Evolutionary conservation across 2,797 vertebrate species (phyloP).

Genomic region (Molossus molossus): DNA sequence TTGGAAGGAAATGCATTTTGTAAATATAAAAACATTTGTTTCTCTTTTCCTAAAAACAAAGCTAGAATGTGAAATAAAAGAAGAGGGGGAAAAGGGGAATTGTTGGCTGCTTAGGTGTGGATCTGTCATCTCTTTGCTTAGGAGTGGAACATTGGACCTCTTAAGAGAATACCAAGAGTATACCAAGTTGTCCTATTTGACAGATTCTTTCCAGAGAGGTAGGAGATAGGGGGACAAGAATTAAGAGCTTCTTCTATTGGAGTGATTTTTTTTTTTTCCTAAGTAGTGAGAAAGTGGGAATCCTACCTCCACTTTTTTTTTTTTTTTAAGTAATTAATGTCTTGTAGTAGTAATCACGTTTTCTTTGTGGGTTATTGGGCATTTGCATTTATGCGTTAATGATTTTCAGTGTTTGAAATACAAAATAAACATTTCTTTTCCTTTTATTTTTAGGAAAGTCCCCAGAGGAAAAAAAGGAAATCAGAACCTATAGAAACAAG

Average conservation of each 20-base stretch:
- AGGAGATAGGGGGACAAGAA: no score
- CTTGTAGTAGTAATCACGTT: not conserved
- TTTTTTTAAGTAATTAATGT: not conserved
- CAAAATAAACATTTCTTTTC: slow-evolving; percentile 47
- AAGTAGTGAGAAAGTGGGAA: not conserved
- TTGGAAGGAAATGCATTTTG: slow-evolving; percentile 53
- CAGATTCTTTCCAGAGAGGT: not conserved
- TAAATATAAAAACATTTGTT: slow-evolving; percentile 25
- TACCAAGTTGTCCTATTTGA: not conserved
- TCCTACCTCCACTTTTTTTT: not conserved
- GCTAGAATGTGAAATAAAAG: not conserved
- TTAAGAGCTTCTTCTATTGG: not conserved
- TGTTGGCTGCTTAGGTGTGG: not conserved
- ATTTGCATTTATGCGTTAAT: slow-evolving; percentile 43
- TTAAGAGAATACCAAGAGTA: not conserved
- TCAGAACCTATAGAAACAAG: slow-evolving; percentile 92
- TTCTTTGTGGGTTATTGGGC: not conserved
- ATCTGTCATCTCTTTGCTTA: not conserved
- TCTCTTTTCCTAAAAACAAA: slow-evolving; percentile 30
- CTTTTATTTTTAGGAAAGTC: slow-evolving; percentile 93
- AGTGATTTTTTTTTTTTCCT: not conserved
- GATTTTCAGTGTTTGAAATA: slow-evolving; percentile 74
- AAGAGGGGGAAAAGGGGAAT: not conserved
- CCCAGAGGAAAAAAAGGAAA: slow-evolving; percentile 98
- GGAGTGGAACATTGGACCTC: not conserved